Percentiles rank a stretch among this genome's conserved stretches.
These are phyloP conservation scores for Peromyscus attwateri DNA, from an alignment of 2,797 vertebrate genomes.

Conservation along the genomic window DNA sequence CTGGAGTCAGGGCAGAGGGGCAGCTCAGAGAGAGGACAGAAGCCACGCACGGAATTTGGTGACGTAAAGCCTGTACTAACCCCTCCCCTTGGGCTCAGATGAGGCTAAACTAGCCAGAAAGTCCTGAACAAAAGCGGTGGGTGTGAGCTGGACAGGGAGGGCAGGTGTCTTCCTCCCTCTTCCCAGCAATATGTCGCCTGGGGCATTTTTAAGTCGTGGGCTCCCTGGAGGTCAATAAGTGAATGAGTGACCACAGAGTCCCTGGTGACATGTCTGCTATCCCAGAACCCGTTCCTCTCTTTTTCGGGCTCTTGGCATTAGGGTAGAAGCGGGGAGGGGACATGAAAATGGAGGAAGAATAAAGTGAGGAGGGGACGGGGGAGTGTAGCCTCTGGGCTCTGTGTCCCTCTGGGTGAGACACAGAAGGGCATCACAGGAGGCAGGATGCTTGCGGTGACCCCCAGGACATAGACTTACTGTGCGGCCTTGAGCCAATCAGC, in stretches of 20 bases:
- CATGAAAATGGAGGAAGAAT: not conserved
- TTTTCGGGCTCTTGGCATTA: not conserved
- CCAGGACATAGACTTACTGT: not conserved
- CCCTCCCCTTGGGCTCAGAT: not conserved
- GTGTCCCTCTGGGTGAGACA: not conserved
- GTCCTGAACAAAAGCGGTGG: not conserved
- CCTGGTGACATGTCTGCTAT: not conserved
- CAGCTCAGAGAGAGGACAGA: not conserved
- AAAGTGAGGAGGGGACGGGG: not conserved
- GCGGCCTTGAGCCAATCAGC: not conserved
- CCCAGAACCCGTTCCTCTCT: not conserved
- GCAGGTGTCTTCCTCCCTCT: not conserved
- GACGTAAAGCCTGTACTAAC: not conserved
- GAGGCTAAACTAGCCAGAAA: not conserved
- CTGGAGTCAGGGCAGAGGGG: not conserved
- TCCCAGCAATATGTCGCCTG: not conserved
- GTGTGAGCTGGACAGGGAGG: not conserved
- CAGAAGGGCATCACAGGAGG: not conserved
- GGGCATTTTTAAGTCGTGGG: slow-evolving; percentile 36
- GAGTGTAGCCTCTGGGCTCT: not conserved
- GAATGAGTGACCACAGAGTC: not conserved
- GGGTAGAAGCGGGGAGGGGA: not conserved
- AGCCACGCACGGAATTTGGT: not conserved
- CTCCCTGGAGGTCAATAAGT: slow-evolving; percentile 28
- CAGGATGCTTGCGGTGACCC: not conserved